Evolutionary conservation across 2,888 invertebrate species (phyloP).

Genomic region (Anaspis maculata): DNA sequence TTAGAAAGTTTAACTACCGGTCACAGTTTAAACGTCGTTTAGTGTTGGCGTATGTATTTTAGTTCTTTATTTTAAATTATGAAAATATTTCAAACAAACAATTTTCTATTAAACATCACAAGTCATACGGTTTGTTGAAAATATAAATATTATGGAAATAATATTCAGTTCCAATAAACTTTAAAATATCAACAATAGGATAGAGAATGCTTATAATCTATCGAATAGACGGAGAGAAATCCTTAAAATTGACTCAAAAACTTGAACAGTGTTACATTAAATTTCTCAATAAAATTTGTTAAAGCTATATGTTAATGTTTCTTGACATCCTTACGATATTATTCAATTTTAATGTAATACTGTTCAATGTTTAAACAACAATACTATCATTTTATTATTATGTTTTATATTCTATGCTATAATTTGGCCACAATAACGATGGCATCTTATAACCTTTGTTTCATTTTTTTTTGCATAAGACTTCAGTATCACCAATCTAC

Average conservation of each 20-base stretch:
- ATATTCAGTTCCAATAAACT: conserved; percentile 37
- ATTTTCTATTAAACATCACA: conserved; percentile 29
- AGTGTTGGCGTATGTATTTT: conserved; percentile 9
- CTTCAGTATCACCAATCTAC: conserved; percentile 44
- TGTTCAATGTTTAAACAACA: too few relatives aligned
- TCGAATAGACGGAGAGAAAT: conserved; percentile 38
- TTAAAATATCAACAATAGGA: conserved; percentile 42
- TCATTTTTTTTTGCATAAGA: conserved; percentile 38
- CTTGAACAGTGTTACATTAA: conserved; percentile 9
- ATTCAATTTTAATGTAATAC: conserved; percentile 8
- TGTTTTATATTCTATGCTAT: conserved; percentile 1
- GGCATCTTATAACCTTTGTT: conserved; percentile 19
- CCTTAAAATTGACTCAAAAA: conserved; percentile 38
- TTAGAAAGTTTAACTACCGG: conserved; percentile 13
- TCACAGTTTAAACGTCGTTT: conserved; percentile 12
- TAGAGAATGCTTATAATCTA: conserved; percentile 34
- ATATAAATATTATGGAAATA: conserved; percentile 17
- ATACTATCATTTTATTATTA: too few relatives aligned
- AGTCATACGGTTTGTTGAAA: conserved; percentile 25
- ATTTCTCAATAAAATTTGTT: background rate
- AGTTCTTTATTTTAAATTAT: conserved; percentile 14
- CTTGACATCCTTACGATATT: too few relatives aligned
- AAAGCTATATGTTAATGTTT: too few relatives aligned
- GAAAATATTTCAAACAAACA: conserved; percentile 35
- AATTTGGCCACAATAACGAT: conserved; percentile 4